Base-by-base conservation (phyloP, 1,140 invertebrate species). In the Coelopa frigida region DNA sequence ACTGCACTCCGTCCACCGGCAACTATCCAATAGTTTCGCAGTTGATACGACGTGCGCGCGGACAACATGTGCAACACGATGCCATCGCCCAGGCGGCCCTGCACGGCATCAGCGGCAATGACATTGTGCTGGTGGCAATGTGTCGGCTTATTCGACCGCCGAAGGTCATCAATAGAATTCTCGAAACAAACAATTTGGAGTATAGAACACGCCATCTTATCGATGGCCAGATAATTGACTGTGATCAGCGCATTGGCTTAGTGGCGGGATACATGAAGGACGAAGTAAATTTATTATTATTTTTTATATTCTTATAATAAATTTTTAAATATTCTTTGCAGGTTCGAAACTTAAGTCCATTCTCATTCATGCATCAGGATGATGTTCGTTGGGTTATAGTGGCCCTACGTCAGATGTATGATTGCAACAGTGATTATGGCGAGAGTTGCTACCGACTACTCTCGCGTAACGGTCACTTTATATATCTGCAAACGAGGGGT, bases 251-350 rank as follows among this genome's bases (percentile, higher is more conserved):
- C 52, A 89, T 93, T 51, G 85, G 87, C 2, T 72, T 86, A 8
- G 82, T 90, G 10, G 85, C 87, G 20, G 89, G 89, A 4, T 90
- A 91, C 65, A 79, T 92, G 78, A 80, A 81, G 5, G 80, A 87
- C 48, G 88, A 92, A 71, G 84, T 93, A 6, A 75, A 76, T 35
- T 84, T 84, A 8, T 24, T 8, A 10, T 31, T 18, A 11, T 29
- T 23, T 24, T 49, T 35, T 4, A 7, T 33, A 17, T 32, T 20
- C 23, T 24, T 26, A 20, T 27, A n/a, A 11, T 32, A 14, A 26
- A 24, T 43, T 43, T 32, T 50, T 8, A 15, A 37, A 10, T 44
- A 8, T 18, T n/a, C 33, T 20, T 45, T 39, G 1, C 3, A 66
- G 62, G 62, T 66, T 37, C 57, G 56, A 35, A 66, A 66, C 8